Base-by-base conservation (phyloP, 1,140 invertebrate species). In the Listronotus bonariensis region DNA sequence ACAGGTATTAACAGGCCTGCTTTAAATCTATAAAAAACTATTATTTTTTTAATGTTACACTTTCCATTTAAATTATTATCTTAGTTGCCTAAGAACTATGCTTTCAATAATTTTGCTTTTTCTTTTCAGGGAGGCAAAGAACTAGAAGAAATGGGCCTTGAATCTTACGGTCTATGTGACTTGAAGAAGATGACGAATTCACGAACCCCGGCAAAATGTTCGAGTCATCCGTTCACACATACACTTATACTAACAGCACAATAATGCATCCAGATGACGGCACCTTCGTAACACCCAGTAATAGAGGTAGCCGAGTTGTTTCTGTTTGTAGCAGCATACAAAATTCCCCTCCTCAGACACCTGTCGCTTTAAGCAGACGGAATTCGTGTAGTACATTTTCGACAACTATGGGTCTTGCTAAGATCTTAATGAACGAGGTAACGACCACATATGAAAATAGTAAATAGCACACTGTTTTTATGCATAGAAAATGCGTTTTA, bases 181-280 rank as follows among this genome's bases (percentile, higher is more conserved):
- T 85, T 93, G 0, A 97, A 77, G 94, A 97, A 77, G 93, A 96
- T 77, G 89, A 89, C 31, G 91, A 90, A 67, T 86, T 86, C 53
- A 81, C 85, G 10, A 87, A 91, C 77, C 88, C 88, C 12, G 88
- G 88, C 9, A 90, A 90, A 77, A 82, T 88, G 36, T 88, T 91
- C 70, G 89, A 92, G 65, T 83, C 88, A 43, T 90, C 91, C 0
- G 87, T 87, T 36, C 89, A 89, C 45, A 84, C 94, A 10, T 96
- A 92, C 75, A 96, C 94, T 0, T 92, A 86, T 70, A 96, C 94
- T 0, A 95, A 92, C 71, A 95, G 92, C 71, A 94, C 89, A 48
- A 91, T 96, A 7, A 84, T 93, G 77, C 93, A 96, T 82, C 93
- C 93, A 2, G 91, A 93, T 74, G 87, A 90, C 72, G 92, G 90